Evolutionary conservation across 2,113 vertebrate species (phyloP), one percentile per base, ranked within the genome.

Genomic region (Murina feae): DNA sequence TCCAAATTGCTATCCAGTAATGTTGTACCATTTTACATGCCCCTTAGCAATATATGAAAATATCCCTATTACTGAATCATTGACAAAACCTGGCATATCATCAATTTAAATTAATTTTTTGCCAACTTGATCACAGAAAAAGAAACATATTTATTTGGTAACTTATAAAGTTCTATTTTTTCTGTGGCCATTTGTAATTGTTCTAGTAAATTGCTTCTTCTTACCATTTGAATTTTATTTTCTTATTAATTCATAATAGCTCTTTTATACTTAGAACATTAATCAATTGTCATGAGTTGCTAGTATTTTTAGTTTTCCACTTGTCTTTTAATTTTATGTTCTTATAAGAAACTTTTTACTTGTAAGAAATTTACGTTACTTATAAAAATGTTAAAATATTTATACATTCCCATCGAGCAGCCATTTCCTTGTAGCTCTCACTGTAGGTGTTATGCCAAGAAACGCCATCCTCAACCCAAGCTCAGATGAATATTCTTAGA

Each of bases 31-130:
- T 88, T 86, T 88, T 63, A 93, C 21, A 81, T 68, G n/a, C 23
- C 20, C n/a, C 75, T 93, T 11, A 75, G 69, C 83, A 90, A 51
- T 63, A 63, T n/a, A n/a, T 23, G 85, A 72, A 49, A 66, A 93
- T 39, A 25, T 58, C n/a, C 55, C 42, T 94, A 74, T 85, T 89
- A 55, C 42, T 68, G 5, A 94, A 58, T 93, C 53, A 78, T 12
- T 91, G 65, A 86, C 10, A 89, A 94, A 88, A 83, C 39, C 65
- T 13, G 18, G 10, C 13, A 47, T 85, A 42, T 78, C 63, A 92
- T 92, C 89, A 90, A 91, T 72, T 92, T 89, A 47, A 75, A 90
- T 96, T 55, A 85, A 65, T 53, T 86, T 79, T 28, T 68, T 39
- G 25, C 17, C 74, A 93, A 89, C 14, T 49, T 86, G 25, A 86